Evolutionary conservation across 2,113 vertebrate genomes (phyloP).

Genomic region (Dryoscopus gambensis): DNA sequence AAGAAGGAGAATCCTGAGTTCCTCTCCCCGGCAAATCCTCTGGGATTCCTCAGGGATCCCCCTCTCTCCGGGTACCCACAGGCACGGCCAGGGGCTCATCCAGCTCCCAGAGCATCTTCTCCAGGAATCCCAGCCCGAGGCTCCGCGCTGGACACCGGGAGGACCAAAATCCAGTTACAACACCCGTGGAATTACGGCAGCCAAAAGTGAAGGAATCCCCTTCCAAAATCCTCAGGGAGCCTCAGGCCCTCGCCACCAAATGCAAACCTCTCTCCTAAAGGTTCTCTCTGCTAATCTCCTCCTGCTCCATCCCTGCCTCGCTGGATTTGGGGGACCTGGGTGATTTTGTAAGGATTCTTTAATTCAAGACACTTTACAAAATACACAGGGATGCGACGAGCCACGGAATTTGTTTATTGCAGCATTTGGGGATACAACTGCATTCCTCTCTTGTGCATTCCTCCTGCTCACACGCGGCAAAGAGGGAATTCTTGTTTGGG

Average conservation of each 20-base stretch:
- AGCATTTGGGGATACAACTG: background rate
- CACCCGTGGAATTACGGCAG: fast-evolving
- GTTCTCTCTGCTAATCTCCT: background rate
- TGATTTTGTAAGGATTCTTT: background rate
- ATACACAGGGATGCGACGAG: constrained; percentile 43
- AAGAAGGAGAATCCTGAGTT: background rate
- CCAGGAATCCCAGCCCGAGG: background rate
- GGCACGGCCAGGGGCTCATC: background rate
- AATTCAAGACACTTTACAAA: constrained; percentile 25
- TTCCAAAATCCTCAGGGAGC: background rate
- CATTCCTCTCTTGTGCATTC: background rate
- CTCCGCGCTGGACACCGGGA: background rate
- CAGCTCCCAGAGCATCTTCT: background rate
- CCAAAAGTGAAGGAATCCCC: fast-evolving
- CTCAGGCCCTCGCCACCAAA: background rate
- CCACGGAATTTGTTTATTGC: constrained; percentile 33
- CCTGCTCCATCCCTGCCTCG: background rate
- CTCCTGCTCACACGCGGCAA: constrained; percentile 15
- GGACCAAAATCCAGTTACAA: background rate
- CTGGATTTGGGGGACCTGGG: background rate
- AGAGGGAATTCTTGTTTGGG: constrained; percentile 33
- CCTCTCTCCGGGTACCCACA: background rate
- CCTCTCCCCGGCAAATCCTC: fast-evolving
- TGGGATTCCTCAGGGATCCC: background rate
- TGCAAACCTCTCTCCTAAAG: background rate